phyloP scores from a whole-genome alignment of 1,140 invertebrate species.

The Meteorus sp. region DNA sequence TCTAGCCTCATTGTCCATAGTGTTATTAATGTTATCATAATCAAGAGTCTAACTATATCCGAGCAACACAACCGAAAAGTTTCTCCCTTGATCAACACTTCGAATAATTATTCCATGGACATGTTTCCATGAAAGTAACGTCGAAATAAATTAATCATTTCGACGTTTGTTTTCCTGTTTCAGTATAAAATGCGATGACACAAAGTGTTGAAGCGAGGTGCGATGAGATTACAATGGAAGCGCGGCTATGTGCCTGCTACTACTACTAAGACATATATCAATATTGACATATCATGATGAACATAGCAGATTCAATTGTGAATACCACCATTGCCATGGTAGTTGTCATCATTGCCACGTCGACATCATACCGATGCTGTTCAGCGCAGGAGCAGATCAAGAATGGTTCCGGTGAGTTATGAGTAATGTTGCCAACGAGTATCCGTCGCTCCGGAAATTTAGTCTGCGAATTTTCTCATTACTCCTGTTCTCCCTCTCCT shows the following conservation, averaged over 20 bases:
- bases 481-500: neutral
- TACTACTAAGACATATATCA: constrained; percentile 7
- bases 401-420: constrained; percentile 51
- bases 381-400: constrained; percentile 39
- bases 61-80: too few species aligned
- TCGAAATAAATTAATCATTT: too few species aligned
- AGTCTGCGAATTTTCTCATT: constrained; percentile 1
- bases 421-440: constrained; percentile 21
- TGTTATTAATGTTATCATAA: too few species aligned
- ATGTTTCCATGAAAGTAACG: too few species aligned
- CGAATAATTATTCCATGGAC: too few species aligned
- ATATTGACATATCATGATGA: constrained; percentile 48
- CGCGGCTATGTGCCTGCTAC: too few species aligned
- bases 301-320: constrained; percentile 45
- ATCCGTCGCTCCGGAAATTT: constrained; percentile 25
- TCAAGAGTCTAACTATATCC: too few species aligned
- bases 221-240: constrained; percentile 49
- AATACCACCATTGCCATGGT: constrained; percentile 41
- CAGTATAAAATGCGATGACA: constrained; percentile 47
- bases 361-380: constrained; percentile 34
- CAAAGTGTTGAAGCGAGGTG: constrained; percentile 34
- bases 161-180: constrained; percentile 30
- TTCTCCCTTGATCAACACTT: too few species aligned
- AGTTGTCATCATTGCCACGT: constrained; percentile 35
- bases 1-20: too few species aligned